A percentile compares a stretch with the other conserved stretches of the same genome.
Conservation (phyloP, 2,888 invertebrate species). For the Athalia cordata region DNA sequence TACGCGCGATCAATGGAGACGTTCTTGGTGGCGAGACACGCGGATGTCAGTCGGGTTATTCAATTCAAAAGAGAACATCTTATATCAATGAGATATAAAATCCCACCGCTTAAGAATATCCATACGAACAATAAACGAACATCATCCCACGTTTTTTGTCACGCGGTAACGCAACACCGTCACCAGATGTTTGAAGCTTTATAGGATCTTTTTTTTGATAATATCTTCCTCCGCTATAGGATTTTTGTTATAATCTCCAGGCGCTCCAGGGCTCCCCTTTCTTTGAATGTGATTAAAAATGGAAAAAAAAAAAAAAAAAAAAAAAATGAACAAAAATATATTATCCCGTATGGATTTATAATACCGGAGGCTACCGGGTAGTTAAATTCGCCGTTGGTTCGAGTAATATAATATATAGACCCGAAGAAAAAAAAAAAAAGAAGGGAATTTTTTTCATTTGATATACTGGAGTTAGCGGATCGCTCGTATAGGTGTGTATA, state of each 20-base stretch:
- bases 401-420: too few relatives aligned
- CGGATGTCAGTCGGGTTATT: constrained; percentile 42
- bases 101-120: constrained; percentile 7
- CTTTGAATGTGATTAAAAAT: background rate
- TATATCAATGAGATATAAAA: constrained; percentile 33
- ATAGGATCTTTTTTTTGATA: constrained; percentile 36
- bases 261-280: background rate
- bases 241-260: constrained; percentile 28
- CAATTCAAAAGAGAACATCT: constrained; percentile 39
- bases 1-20: constrained; percentile 33
- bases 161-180: constrained; percentile 45
- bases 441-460: background rate
- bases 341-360: background rate
- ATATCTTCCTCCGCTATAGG: constrained; percentile 20
- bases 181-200: constrained; percentile 38
- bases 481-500: background rate
- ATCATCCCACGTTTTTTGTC: constrained; percentile 41
- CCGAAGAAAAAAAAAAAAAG: background rate
- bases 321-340: too few relatives aligned
- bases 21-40: constrained; percentile 14
- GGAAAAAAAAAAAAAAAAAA: background rate
- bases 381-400: constrained; percentile 8
- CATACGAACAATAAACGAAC: background rate
- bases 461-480: background rate
- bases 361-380: background rate